phyloP scores from a whole-genome alignment of 2,797 vertebrate species.

The Phalanger gymnotis region DNA sequence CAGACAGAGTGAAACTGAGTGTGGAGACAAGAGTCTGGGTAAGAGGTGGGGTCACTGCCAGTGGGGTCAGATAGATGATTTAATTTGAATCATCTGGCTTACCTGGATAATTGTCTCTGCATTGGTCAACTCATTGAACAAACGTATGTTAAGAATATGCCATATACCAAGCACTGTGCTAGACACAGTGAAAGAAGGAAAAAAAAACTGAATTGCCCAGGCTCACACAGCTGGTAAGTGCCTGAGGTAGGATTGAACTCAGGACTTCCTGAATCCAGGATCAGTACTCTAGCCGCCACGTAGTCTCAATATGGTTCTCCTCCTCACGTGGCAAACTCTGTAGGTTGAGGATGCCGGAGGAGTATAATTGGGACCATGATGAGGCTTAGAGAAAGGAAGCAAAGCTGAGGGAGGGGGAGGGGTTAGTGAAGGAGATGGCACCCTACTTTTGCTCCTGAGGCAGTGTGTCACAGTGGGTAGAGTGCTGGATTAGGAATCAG shows the following conservation, averaged over 20 bases:
- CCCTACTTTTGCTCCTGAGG: neutral
- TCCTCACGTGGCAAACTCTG: neutral
- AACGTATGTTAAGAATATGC: neutral
- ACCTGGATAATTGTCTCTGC: neutral
- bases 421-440: neutral
- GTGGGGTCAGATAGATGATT: too few species aligned
- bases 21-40: neutral
- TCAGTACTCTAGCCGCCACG: neutral
- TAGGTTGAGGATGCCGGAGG: neutral
- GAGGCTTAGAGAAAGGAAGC: neutral
- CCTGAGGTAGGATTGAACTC: neutral
- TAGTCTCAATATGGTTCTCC: neutral
- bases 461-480: neutral
- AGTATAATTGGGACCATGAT: fast-evolving
- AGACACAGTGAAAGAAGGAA: too few species aligned
- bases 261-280: neutral
- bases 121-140: neutral
- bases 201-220: neutral
- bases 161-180: neutral
- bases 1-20: neutral
- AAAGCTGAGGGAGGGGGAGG: neutral
- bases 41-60: neutral
- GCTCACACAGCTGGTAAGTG: neutral
- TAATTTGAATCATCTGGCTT: neutral
- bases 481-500: neutral